Percentiles rank a stretch among this genome's conserved stretches.
Conservation (phyloP, 2,888 invertebrate genomes). For the Boloria euphrosyne region DNA sequence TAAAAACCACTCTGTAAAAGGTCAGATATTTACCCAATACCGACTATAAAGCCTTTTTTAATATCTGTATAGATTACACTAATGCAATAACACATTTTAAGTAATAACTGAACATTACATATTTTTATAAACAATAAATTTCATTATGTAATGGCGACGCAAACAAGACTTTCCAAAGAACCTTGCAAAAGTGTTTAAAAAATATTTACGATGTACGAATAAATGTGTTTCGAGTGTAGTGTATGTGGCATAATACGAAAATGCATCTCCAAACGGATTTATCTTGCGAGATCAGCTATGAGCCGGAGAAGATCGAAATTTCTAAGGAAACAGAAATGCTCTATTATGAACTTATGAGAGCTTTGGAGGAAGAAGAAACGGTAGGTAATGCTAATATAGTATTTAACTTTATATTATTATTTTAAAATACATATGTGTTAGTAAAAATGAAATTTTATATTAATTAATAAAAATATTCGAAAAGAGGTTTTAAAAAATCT, state of each 20-base stretch:
- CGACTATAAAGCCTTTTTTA: slow-evolving; percentile 1
- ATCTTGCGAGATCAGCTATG: slow-evolving; percentile 63
- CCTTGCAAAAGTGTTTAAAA: not conserved
- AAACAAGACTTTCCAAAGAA: too few species aligned
- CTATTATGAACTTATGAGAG: slow-evolving; percentile 76
- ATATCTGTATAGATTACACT: not conserved
- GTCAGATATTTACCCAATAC: slow-evolving; percentile 10
- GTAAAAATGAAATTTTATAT: not conserved
- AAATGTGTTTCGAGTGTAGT: slow-evolving; percentile 6
- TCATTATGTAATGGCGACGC: too few species aligned
- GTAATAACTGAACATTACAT: not conserved
- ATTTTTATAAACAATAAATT: too few species aligned
- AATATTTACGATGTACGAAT: not conserved
- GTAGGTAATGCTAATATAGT: slow-evolving; percentile 51
- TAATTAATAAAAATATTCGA: too few species aligned
- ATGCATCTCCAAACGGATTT: slow-evolving; percentile 75
- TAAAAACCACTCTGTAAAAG: not conserved
- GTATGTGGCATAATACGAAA: slow-evolving; percentile 47
- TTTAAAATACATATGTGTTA: too few species aligned
- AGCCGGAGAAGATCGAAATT: slow-evolving; percentile 68
- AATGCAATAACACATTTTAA: too few species aligned
- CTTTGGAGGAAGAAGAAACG: slow-evolving; percentile 77
- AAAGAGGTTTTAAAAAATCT: too few species aligned
- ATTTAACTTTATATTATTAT: not conserved
- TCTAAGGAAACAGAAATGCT: slow-evolving; percentile 79